Evolutionary conservation across 2,113 vertebrate genomes (phyloP).

Genomic region (Myotis davidii): DNA sequence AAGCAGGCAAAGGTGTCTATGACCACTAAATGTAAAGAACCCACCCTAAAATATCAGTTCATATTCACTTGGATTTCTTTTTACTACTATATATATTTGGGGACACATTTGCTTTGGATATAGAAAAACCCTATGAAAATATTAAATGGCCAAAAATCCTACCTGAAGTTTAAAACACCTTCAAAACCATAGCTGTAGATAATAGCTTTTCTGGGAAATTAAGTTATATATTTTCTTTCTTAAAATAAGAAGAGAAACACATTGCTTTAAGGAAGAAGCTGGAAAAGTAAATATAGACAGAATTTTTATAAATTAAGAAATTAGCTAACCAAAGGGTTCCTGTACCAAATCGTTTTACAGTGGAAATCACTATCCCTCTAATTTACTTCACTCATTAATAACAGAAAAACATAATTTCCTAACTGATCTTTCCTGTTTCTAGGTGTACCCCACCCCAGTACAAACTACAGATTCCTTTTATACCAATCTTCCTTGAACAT

Average conservation of each 20-base stretch:
- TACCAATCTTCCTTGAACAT: background rate
- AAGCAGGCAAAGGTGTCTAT: background rate
- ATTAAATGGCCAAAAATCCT: background rate
- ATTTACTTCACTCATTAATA: constrained; percentile 9
- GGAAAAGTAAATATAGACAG: background rate
- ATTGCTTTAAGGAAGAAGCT: background rate
- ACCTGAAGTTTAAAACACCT: constrained; percentile 21
- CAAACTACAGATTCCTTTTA: background rate
- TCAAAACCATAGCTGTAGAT: background rate
- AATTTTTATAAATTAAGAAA: constrained; percentile 19
- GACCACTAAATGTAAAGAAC: background rate
- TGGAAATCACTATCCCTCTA: background rate
- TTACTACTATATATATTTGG: background rate
- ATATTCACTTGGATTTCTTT: constrained; percentile 21
- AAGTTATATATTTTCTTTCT: background rate
- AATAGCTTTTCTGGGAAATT: background rate
- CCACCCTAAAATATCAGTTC: background rate
- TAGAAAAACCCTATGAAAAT: constrained; percentile 27
- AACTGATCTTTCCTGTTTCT: background rate
- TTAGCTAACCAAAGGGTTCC: background rate
- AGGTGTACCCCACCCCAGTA: background rate
- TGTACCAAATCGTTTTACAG: constrained; percentile 6
- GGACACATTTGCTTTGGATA: constrained; percentile 34
- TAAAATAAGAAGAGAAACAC: constrained; percentile 35
- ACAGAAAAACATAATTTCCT: background rate